Base-by-base conservation (phyloP, 2,797 vertebrate species). In the Diplodus sargus region DNA sequence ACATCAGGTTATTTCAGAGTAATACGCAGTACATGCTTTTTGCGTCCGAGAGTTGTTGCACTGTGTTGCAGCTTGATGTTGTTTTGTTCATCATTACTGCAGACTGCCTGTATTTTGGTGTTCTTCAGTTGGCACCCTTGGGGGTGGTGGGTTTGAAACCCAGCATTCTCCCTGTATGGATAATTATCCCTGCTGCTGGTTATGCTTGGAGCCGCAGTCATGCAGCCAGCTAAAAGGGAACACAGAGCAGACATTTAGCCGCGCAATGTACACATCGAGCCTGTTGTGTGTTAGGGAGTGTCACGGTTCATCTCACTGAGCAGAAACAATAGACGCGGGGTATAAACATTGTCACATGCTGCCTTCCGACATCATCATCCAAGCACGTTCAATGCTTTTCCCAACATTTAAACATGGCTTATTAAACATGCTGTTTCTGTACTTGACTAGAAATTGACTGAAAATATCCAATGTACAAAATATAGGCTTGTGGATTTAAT, bases 171-270 rank as follows among this genome's bases (percentile, higher is more conserved):
- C 16, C 68, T 48, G 28, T 67, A 67, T 76, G 84, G 73, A 70
- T 85, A 85, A 90, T 85, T 85, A 84, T 82, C 13, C 51, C 58
- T 78, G 78, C 52, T 70, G 67, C 64, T 81, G 72, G 64, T 82
- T 85, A 61, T 63, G 54, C 65, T 62, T 65, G 49, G 75, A 73
- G 76, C 62, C 47, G 81, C 81, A 73, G 34, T 81, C 70, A 61
- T 34, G 66, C 1, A 2, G 59, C 47, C 28, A 47, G 75, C 52
- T 67, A 39, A 77, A 70, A 79, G 14, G 66, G 51, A 84, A 79
- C 53, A 57, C 45, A 79, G 67, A 69, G 73, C 62, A 78, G 83
- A 87, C 70, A 81, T 81, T 84, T 79, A 70, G 70, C 57, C 49
- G 58, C 57, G 13, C 59, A 71, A 73, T 22, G 66, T 65, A 76